Percentiles rank a stretch among this genome's conserved stretches.
phyloP scores from a whole-genome alignment of 2,797 vertebrate species.

The Bucorvus abyssinicus region DNA sequence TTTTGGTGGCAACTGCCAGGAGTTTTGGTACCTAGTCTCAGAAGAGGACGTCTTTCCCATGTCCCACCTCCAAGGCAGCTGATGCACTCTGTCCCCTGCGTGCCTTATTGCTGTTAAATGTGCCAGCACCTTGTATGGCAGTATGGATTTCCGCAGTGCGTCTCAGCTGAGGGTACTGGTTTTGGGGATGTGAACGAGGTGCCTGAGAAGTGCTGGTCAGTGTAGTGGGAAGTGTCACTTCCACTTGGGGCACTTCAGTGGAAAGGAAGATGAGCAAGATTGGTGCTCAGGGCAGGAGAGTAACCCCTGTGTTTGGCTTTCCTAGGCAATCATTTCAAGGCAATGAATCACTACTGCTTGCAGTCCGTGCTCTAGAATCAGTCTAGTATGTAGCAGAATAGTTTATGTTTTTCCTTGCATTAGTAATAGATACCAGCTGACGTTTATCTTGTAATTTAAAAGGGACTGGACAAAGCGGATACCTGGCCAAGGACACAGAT shows the following conservation, averaged over 20 bases:
- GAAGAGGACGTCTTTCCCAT: neutral
- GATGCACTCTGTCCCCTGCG: neutral
- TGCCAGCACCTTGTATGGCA: neutral
- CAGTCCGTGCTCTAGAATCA: neutral
- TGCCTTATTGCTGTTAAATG: neutral
- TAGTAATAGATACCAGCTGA: neutral
- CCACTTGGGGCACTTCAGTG: neutral
- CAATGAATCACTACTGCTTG: neutral
- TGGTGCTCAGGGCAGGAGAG: neutral
- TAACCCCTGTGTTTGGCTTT: neutral
- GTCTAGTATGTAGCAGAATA: neutral
- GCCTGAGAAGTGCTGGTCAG: neutral
- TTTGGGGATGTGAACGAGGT: rapidly evolving
- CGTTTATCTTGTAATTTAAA: neutral
- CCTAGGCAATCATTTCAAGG: neutral
- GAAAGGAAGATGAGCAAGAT: neutral
- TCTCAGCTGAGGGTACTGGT: neutral
- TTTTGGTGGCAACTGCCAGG: neutral
- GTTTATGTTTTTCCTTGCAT: neutral
- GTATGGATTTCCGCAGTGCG: neutral
- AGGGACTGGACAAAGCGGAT: neutral
- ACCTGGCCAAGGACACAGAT: neutral
- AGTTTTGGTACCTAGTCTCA: neutral
- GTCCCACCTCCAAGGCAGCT: neutral
- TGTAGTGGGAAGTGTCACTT: neutral